Conservation (phyloP, 2,888 invertebrate species). For the Enchytraeus crypticus region DNA sequence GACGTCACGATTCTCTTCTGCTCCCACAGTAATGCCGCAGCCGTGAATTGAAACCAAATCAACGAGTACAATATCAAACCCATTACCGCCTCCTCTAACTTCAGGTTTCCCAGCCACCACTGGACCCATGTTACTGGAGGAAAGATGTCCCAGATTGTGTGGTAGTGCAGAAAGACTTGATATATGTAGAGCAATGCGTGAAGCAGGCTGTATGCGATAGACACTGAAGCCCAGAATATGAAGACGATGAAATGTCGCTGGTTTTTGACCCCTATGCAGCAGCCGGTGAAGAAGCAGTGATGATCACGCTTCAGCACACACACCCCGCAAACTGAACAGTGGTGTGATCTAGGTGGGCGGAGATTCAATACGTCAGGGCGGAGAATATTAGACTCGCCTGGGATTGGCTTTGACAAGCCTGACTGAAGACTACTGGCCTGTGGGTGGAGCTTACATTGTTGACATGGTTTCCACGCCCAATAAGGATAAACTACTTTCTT, state of each 20-base stretch:
- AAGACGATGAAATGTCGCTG: slow-evolving; percentile 40
- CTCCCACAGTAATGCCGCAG: slow-evolving; percentile 29
- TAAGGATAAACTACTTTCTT: slow-evolving; percentile 34
- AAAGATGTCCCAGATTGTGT: slow-evolving; percentile 31
- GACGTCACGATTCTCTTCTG: slow-evolving; percentile 25
- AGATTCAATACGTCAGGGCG: too few relatives aligned
- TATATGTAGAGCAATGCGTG: slow-evolving; percentile 20
- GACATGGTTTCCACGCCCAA: slow-evolving; percentile 43
- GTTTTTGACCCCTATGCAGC: slow-evolving; percentile 41
- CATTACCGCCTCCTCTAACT: slow-evolving; percentile 19
- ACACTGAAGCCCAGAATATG: slow-evolving; percentile 33
- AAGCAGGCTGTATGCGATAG: slow-evolving; percentile 29
- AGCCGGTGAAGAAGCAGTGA: slow-evolving; percentile 42
- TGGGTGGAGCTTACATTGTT: slow-evolving; percentile 32
- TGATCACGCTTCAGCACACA: slow-evolving; percentile 45
- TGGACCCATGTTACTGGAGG: slow-evolving; percentile 32
- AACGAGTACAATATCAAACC: slow-evolving; percentile 31
- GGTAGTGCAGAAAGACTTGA: slow-evolving; percentile 4
- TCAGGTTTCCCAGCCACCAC: slow-evolving; percentile 28
- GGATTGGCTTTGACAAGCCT: too few relatives aligned
- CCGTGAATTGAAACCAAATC: slow-evolving; percentile 30
- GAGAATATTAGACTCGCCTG: too few relatives aligned
- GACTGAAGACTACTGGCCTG: too few relatives aligned
- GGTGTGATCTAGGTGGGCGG: slow-evolving; percentile 43
- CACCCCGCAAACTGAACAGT: slow-evolving; percentile 38